Evolutionary conservation across 2,797 vertebrate species (phyloP).

Genomic region (Luscinia luscinia): DNA sequence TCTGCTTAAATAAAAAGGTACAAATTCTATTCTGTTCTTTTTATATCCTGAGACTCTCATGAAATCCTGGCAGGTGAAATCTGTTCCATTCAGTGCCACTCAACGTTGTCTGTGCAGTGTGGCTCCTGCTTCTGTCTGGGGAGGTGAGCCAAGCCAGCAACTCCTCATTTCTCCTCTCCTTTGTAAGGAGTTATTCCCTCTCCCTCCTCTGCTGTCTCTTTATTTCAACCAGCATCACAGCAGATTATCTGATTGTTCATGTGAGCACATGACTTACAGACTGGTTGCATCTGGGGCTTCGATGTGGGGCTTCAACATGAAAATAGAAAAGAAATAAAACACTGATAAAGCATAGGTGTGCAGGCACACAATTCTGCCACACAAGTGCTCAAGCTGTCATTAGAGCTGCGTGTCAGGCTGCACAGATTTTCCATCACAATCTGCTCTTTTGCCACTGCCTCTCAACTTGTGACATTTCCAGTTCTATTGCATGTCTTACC

Average conservation of each 20-base stretch:
- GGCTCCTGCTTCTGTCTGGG: neutral
- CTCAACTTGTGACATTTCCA: neutral
- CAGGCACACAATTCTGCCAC: neutral
- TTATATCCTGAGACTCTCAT: neutral
- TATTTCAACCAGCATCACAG: neutral
- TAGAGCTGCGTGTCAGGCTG: neutral
- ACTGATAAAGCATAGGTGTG: neutral
- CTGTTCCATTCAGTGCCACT: neutral
- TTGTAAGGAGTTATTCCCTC: neutral
- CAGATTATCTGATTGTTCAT: neutral
- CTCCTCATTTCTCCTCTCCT: neutral
- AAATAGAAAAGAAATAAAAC: neutral
- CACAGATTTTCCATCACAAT: neutral
- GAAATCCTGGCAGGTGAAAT: neutral
- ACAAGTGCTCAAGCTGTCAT: neutral
- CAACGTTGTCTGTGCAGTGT: rapidly evolving
- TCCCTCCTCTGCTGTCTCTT: neutral
- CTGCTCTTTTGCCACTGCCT: neutral
- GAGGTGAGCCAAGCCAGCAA: neutral
- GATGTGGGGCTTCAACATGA: neutral
- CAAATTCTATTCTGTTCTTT: neutral
- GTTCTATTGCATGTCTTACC: neutral
- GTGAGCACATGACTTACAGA: neutral
- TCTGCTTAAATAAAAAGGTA: neutral
- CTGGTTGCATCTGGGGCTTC: neutral